Percentiles rank a stretch among this genome's conserved stretches.
Evolutionary conservation across 1,140 invertebrate species (phyloP).

Genomic region (Hormaphis cornu): DNA sequence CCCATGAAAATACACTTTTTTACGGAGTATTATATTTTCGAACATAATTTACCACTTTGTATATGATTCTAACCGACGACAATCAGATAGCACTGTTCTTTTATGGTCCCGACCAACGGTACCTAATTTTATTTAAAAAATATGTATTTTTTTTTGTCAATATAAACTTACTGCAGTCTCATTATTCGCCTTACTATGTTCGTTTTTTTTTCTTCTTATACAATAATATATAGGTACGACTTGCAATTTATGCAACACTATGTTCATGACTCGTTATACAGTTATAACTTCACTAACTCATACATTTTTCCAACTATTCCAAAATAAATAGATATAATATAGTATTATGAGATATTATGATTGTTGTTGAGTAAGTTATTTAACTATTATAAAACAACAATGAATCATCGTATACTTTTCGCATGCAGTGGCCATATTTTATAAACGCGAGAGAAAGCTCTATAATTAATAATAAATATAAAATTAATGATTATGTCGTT

Average conservation of each 20-base stretch:
- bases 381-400: no score
- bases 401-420: no score
- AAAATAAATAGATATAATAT: no score
- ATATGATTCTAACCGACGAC: slow-evolving; percentile 19
- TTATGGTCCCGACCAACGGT: slow-evolving; percentile 15
- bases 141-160: neutral
- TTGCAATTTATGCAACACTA: no score
- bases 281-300: no score
- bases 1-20: slow-evolving; percentile 15
- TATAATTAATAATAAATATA: neutral
- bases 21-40: slow-evolving; percentile 19
- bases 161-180: neutral
- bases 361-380: no score
- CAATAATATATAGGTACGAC: no score
- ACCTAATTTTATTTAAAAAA: slow-evolving; percentile 6
- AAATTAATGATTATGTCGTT: neutral
- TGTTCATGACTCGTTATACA: no score
- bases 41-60: slow-evolving; percentile 27
- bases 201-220: neutral
- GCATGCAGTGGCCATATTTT: neutral
- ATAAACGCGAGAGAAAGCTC: slow-evolving; percentile 23
- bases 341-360: no score
- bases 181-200: neutral
- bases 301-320: no score
- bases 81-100: slow-evolving; percentile 24